Conservation (phyloP, 2,113 vertebrate genomes). For the Otis tarda region DNA sequence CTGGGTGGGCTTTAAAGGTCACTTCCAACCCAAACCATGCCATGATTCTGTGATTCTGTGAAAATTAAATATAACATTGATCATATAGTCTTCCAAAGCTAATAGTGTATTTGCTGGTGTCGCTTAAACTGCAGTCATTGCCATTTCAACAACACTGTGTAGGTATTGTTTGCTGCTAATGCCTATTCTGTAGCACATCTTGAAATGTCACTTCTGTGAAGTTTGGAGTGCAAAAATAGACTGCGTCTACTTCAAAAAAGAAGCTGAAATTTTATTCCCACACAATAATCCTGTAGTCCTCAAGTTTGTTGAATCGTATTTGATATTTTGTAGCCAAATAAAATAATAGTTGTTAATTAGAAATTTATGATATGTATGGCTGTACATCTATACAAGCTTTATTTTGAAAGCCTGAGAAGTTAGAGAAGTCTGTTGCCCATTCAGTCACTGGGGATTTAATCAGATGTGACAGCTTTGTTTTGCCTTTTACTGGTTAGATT, state of each 20-base stretch:
- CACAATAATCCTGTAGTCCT: background rate
- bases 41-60: too few species aligned
- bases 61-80: too few species aligned
- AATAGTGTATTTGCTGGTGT: background rate
- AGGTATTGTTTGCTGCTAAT: background rate
- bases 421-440: background rate
- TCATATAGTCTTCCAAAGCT: background rate
- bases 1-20: too few species aligned
- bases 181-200: background rate
- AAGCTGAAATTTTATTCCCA: background rate
- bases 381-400: background rate
- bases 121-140: background rate
- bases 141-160: background rate
- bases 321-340: background rate
- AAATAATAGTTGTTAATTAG: background rate
- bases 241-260: background rate
- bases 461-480: constrained; percentile 14
- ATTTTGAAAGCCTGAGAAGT: background rate
- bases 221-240: background rate
- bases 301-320: background rate
- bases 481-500: constrained; percentile 18
- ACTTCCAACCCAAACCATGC: too few species aligned
- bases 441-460: background rate
- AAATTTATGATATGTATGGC: background rate
- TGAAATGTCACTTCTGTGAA: background rate